These are phyloP conservation scores for Aleiodes leptofemur DNA, from an alignment of 2,888 invertebrate species.

Conservation along the genomic window DNA sequence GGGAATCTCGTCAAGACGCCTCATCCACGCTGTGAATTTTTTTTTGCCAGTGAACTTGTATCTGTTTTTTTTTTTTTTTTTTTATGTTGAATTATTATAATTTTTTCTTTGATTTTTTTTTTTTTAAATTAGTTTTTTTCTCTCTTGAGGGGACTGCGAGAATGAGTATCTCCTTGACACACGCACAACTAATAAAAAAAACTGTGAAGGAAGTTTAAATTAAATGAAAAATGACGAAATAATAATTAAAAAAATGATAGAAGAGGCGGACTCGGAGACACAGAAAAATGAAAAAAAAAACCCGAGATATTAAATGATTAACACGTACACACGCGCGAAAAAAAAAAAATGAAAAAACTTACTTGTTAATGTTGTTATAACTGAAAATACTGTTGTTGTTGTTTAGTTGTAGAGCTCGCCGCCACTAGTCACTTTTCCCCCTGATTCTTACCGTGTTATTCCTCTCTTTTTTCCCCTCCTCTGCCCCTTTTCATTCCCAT, in stretches of 20 bases:
- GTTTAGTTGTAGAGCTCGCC: conserved; percentile 76
- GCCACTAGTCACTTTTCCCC: conserved; percentile 73
- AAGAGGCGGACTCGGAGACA: conserved; percentile 52
- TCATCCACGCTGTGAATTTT: conserved; percentile 37
- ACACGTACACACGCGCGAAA: conserved; percentile 58
- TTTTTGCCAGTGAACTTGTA: conserved; percentile 32
- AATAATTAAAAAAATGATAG: conserved; percentile 20
- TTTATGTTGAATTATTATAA: conserved; percentile 7
- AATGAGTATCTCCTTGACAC: conserved; percentile 41
- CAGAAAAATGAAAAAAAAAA: conserved; percentile 38
- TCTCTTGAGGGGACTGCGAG: conserved; percentile 21
- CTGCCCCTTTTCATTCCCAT: conserved; percentile 35
- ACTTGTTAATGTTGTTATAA: conserved; percentile 76
- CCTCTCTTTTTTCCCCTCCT: conserved; percentile 37
- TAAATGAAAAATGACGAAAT: conserved; percentile 33
- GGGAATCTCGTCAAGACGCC: conserved; percentile 45
- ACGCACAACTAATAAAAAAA: conserved; percentile 43
- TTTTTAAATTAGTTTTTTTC: conserved; percentile 12
- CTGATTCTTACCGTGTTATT: conserved; percentile 41
- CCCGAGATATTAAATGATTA: conserved; percentile 53
- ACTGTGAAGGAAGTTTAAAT: conserved; percentile 33
- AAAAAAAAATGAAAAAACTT: conserved; percentile 65
- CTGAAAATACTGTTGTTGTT: conserved; percentile 76
- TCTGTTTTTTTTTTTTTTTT: conserved; percentile 24
- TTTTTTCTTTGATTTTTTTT: conserved; percentile 13